Conservation (phyloP, 92 coral and sea anemone genomes). For the Epizoanthus ramosus region DNA sequence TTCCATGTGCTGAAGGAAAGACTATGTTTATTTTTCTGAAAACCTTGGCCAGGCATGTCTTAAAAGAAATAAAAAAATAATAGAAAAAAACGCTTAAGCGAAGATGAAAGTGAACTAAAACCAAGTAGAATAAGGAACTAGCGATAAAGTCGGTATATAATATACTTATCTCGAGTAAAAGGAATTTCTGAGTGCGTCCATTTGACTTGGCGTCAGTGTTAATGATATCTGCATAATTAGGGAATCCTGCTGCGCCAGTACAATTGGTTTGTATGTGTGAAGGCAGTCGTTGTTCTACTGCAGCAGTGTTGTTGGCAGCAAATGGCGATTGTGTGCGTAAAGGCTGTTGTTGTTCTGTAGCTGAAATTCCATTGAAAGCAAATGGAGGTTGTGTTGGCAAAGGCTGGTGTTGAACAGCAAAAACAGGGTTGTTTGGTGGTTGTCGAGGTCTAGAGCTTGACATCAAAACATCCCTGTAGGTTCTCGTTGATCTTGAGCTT, state of each 20-base stretch:
- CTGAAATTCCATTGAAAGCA: too few species aligned
- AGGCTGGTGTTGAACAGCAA: slow-evolving; percentile 3
- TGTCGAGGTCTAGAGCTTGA: neutral
- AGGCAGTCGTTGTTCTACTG: too few species aligned
- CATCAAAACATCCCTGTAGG: slow-evolving; percentile 17
- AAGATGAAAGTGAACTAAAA: neutral
- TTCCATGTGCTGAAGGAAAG: too few species aligned
- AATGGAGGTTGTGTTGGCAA: too few species aligned
- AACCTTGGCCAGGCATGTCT: neutral
- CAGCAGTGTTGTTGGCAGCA: too few species aligned
- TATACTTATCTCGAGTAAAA: slow-evolving; percentile 5
- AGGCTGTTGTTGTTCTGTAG: too few species aligned
- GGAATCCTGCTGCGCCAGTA: slow-evolving; percentile 6
- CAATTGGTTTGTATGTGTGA: neutral
- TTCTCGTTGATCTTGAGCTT: too few species aligned
- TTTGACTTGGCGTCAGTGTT: neutral
- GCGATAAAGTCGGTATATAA: neutral
- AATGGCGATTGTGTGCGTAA: too few species aligned
- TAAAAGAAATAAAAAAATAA: neutral
- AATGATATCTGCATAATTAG: neutral
- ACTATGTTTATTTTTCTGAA: neutral
- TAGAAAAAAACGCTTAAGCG: neutral
- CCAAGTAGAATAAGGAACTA: slow-evolving; percentile 5
- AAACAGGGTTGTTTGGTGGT: neutral
- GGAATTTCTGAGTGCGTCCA: neutral